Evolutionary conservation across 37 sponge, comb jelly and placozoan species (phyloP), one percentile per base, ranked within the genome.

Genomic region (Bolinopsis microptera): DNA sequence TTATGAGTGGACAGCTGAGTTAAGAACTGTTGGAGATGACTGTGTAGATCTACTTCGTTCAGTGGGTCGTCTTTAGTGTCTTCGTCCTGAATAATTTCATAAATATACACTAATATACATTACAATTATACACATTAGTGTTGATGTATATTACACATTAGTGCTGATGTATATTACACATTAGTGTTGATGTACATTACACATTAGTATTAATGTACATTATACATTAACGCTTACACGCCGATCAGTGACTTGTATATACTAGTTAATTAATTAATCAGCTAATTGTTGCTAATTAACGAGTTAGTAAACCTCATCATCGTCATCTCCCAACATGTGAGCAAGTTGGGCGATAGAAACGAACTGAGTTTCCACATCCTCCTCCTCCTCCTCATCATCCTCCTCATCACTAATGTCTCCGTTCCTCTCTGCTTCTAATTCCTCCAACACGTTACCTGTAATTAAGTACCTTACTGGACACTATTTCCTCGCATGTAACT

Each of bases 291-390:
- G n/a, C n/a, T n/a, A n/a, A n/a, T n/a, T n/a, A n/a, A n/a, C n/a
- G n/a, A n/a, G n/a, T n/a, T n/a, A n/a, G n/a, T n/a, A n/a, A n/a
- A 72, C 75, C 75, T 80, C 82, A 34, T 80, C 82, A 22, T 80
- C 82, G 32, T 80, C 82, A 33, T 80, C 37, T 1, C 37, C 82
- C 16, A 80, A 37, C 1, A 35, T 8, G 16, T 80, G 82, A 36
- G 82, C 82, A 1, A 80, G 3, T 22, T 80, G 82, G 32, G 82
- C 82, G 22, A 80, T 33, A 21, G 82, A 36, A 8, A 80, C 30
- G 82, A 80, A 21, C 82, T 80, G 37, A 13, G 82, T 33, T n/a
- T n/a, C n/a, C 38, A 32, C 82, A 33, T 80, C 82, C 38, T 80
- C 82, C 38, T 80, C 35, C 82, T 80, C 82, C 82, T 80, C 82